Conservation (phyloP, 2,797 vertebrate species). For the Syngnathus acus region DNA sequence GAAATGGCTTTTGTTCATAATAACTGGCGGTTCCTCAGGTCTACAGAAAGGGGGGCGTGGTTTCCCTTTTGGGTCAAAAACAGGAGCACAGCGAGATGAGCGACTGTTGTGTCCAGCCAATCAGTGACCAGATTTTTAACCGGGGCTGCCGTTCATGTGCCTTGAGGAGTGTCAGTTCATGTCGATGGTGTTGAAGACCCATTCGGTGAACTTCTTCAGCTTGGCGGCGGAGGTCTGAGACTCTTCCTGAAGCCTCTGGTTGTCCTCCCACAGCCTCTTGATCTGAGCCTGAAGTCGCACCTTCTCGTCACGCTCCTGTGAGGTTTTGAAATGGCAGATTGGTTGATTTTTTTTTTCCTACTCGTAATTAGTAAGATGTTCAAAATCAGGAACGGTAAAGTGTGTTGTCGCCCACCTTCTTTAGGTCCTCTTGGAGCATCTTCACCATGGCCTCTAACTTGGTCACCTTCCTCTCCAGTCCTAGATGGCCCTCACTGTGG, state of each 20-base stretch:
- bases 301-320: slow-evolving; percentile 93
- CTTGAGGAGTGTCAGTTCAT: slow-evolving; percentile 78
- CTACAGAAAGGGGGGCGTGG: background rate
- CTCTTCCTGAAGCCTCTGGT: slow-evolving; percentile 92
- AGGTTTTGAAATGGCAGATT: background rate
- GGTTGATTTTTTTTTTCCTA: too few relatives aligned
- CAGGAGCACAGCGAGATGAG: background rate
- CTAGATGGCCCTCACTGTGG: slow-evolving; percentile 84
- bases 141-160: background rate
- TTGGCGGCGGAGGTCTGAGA: slow-evolving; percentile 92
- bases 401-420: slow-evolving; percentile 78
- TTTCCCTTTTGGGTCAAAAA: background rate
- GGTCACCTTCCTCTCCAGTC: slow-evolving; percentile 90
- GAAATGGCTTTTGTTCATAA: background rate
- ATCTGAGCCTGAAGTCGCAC: slow-evolving; percentile 87
- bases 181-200: slow-evolving; percentile 99
- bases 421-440: slow-evolving; percentile 93
- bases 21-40: background rate
- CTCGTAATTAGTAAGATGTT: too few relatives aligned
- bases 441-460: slow-evolving; percentile 95
- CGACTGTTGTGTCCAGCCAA: background rate
- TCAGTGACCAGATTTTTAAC: background rate
- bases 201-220: slow-evolving; percentile 97
- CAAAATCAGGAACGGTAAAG: background rate
- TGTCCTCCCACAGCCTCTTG: slow-evolving; percentile 90